A percentile compares a stretch with the other conserved stretches of the same genome.
These are phyloP conservation scores for Gastracanthus pulcherrimus DNA, from an alignment of 2,888 invertebrate species.

Conservation along the genomic window DNA sequence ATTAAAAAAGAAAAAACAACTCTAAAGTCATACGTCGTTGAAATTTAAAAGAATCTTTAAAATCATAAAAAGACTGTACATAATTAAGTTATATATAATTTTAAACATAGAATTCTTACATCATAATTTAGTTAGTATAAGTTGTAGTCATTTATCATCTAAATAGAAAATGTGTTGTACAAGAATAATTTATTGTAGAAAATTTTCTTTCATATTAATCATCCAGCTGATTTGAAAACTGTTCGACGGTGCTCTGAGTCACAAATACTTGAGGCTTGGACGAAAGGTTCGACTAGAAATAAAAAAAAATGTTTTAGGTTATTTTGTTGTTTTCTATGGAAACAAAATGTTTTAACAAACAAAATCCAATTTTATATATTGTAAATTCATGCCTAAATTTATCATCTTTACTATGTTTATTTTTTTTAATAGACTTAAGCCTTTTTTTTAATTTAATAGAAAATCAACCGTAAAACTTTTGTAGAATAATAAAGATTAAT, in stretches of 20 bases:
- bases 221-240: conserved; percentile 68
- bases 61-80: conserved; percentile 46
- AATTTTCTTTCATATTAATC: conserved; percentile 58
- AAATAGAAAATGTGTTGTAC: conserved; percentile 37
- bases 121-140: conserved; percentile 28
- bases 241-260: conserved; percentile 69
- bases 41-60: conserved; percentile 31
- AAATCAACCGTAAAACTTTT: too few relatives aligned
- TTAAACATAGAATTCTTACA: conserved; percentile 31
- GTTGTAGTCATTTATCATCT: conserved; percentile 32
- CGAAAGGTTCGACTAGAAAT: conserved; percentile 66
- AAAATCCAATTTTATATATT: too few relatives aligned
- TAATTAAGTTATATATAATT: conserved; percentile 30
- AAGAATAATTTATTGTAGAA: conserved; percentile 50
- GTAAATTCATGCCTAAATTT: not conserved
- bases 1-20: conserved; percentile 12
- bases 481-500: too few relatives aligned
- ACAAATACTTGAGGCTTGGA: conserved; percentile 71
- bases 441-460: too few relatives aligned
- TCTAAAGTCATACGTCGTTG: conserved; percentile 2
- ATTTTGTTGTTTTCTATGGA: too few relatives aligned
- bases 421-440: not conserved
- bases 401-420: not conserved
- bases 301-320: conserved; percentile 30
- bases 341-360: too few relatives aligned